Conservation (phyloP, 2,113 vertebrate species). For the Aix galericulata region DNA sequence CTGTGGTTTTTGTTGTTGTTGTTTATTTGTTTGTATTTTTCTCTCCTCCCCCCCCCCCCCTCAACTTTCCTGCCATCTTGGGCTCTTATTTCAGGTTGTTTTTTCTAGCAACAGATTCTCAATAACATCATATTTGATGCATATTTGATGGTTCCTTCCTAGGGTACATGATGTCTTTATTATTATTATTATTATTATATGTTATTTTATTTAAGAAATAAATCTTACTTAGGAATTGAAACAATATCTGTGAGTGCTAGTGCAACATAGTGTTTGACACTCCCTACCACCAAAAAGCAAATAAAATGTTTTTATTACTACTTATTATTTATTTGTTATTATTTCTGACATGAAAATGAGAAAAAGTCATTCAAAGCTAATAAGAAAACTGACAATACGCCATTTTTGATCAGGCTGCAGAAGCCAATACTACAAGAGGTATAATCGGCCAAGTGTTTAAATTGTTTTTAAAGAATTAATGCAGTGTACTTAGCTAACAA, state of each 20-base stretch:
- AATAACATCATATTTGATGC: not conserved
- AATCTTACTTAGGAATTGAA: not conserved
- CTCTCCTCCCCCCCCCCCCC: not conserved
- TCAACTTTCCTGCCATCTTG: slow-evolving; percentile 46
- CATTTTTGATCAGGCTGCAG: not conserved
- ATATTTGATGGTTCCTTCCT: not conserved
- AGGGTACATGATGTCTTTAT: not conserved
- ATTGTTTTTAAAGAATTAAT: not conserved
- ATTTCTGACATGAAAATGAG: not conserved
- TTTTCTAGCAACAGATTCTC: not conserved
- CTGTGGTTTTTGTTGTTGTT: not conserved
- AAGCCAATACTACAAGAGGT: not conserved
- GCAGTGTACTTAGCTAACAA: not conserved
- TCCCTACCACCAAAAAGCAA: not conserved
- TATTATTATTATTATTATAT: too few relatives aligned
- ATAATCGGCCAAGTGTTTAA: not conserved
- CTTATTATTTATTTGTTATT: not conserved
- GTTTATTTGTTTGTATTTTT: not conserved
- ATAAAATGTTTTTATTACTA: not conserved
- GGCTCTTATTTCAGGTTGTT: not conserved
- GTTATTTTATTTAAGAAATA: not conserved
- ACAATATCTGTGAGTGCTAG: not conserved
- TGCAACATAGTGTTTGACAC: not conserved
- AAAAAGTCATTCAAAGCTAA: not conserved
- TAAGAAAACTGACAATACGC: not conserved